phyloP scores from a whole-genome alignment of 2,113 vertebrate genomes.

The Centropristis striata region DNA sequence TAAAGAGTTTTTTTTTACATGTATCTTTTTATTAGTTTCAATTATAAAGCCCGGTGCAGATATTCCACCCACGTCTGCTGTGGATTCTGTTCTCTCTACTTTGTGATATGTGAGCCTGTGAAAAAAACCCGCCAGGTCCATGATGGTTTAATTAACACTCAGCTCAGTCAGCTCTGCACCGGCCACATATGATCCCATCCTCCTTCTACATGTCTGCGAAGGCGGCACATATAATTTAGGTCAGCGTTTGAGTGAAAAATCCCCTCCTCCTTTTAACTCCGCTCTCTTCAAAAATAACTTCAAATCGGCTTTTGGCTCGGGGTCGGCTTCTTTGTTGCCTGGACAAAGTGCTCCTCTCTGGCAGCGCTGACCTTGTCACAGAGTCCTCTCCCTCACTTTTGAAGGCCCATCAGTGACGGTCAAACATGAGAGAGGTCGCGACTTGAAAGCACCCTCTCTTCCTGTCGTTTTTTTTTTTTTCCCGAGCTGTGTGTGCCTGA shows the following conservation, averaged over 20 bases:
- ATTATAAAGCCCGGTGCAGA: background rate
- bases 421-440: slow-evolving; percentile 54
- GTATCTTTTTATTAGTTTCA: background rate
- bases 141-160: background rate
- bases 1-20: too few species aligned
- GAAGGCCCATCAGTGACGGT: slow-evolving; percentile 61
- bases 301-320: slow-evolving; percentile 27
- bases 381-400: slow-evolving; percentile 44
- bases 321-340: slow-evolving; percentile 38
- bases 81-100: background rate
- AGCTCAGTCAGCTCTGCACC: background rate
- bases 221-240: slow-evolving; percentile 44
- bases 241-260: slow-evolving; percentile 28
- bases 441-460: slow-evolving; percentile 31
- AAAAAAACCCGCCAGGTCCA: background rate
- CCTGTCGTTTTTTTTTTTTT: slow-evolving; percentile 26
- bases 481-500: background rate
- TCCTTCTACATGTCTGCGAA: slow-evolving; percentile 1
- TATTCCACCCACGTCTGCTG: background rate
- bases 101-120: background rate
- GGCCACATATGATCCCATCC: background rate
- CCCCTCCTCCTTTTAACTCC: slow-evolving; percentile 25
- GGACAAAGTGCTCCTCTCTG: slow-evolving; percentile 50
- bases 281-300: slow-evolving; percentile 38
- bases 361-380: slow-evolving; percentile 63